Evolutionary conservation across 2,888 invertebrate species (phyloP).

Genomic region (Rhagonycha fulva): DNA sequence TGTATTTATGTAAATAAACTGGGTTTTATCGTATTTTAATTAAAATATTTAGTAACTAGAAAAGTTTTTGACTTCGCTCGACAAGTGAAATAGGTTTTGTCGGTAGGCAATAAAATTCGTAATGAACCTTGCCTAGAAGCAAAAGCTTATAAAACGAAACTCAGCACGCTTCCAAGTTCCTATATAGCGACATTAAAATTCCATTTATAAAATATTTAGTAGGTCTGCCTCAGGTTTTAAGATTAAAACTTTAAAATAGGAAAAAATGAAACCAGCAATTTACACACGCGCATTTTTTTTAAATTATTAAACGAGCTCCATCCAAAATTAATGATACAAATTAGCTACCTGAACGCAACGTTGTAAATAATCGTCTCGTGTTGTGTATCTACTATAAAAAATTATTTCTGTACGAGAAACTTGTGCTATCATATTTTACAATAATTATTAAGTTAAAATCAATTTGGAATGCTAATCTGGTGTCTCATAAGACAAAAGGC

Average conservation of each 20-base stretch:
- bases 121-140: slow-evolving; percentile 10
- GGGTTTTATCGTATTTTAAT: background rate
- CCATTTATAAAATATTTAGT: slow-evolving; percentile 30
- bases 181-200: slow-evolving; percentile 28
- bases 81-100: slow-evolving; percentile 8
- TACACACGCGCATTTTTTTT: background rate
- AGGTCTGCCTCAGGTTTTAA: slow-evolving; percentile 15
- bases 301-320: no score
- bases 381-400: background rate
- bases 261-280: slow-evolving; percentile 6
- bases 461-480: background rate
- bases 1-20: background rate
- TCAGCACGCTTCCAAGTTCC: slow-evolving; percentile 11
- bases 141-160: slow-evolving; percentile 11
- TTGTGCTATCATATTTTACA: background rate
- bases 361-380: background rate
- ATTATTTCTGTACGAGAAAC: background rate
- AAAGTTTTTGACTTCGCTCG: background rate
- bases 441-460: background rate
- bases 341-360: background rate
- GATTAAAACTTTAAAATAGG: slow-evolving; percentile 18
- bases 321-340: background rate
- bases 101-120: slow-evolving; percentile 12
- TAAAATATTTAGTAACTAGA: background rate
- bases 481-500: background rate